Conservation (phyloP, 2,888 invertebrate species). For the Hydropsyche betteni region DNA sequence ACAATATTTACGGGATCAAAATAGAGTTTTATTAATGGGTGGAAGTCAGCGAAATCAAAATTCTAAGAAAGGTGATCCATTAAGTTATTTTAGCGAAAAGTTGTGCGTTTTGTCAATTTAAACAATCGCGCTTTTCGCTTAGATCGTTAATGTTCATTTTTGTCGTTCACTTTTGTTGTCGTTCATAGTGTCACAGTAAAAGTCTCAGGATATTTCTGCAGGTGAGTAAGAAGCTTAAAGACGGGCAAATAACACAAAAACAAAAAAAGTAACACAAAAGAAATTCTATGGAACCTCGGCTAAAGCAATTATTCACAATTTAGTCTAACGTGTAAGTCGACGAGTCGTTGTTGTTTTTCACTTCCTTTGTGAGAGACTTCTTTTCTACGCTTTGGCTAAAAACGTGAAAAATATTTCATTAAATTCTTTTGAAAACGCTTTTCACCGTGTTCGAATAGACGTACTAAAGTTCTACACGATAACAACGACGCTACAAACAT, state of each 20-base stretch:
- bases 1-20: no score
- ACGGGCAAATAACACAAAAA: background rate
- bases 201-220: conserved; percentile 14
- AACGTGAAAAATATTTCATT: conserved; percentile 36
- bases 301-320: conserved; percentile 42
- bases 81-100: no score
- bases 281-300: conserved; percentile 33
- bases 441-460: conserved; percentile 14
- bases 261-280: conserved; percentile 34
- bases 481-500: no score
- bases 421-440: conserved; percentile 33
- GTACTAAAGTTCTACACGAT: no score
- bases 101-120: no score
- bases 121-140: no score
- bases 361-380: conserved; percentile 22
- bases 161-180: no score
- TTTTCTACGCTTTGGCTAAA: conserved; percentile 6
- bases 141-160: no score
- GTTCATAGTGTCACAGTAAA: no score
- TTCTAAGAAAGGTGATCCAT: no score
- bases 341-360: conserved; percentile 37
- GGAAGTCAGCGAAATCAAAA: no score
- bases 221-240: conserved; percentile 25
- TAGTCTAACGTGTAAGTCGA: conserved; percentile 38
- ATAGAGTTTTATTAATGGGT: no score